Evolutionary conservation across 2,888 invertebrate species (phyloP), one percentile per base, ranked within the genome.

Genomic region (Pasiphila rectangulata): DNA sequence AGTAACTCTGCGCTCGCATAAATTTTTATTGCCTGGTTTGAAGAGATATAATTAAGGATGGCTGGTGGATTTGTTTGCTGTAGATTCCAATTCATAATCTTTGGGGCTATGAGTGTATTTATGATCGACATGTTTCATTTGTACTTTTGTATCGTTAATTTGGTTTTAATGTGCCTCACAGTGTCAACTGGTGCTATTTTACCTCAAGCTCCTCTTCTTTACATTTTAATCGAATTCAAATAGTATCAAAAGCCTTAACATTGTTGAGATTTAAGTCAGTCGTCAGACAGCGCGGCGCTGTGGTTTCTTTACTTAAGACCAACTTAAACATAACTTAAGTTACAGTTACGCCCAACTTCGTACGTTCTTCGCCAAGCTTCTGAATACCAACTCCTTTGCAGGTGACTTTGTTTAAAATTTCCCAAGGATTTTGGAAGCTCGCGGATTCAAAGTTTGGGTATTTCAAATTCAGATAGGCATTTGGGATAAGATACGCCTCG

Each of bases 321-420:
- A 46, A 50, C 81, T 81, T 79, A 80, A 82, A 74, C 78, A 76
- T 71, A 75, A 80, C 75, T 80, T 82, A 79, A 82, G 66, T 79
- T 75, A 79, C 72, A 67, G 61, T 67, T 76, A 74, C 83, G 80
- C 84, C 82, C 78, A 83, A 82, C 72, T 84, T 79, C 71, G 69
- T 71, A n/a, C n/a, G n/a, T n/a, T n/a, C n/a, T 79, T 69, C 68
- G 74, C 70, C 64, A 72, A 72, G 69, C 76, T 70, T 56, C 69
- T 76, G 80, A 81, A 83, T 83, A 74, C 78, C 71, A 79, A 77
- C 73, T 75, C 69, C 71, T 74, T 75, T 64, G 69, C 83, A 83
- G 83, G 82, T 83, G 81, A 83, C 83, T 85, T 80, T 76, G 72
- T 75, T 73, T 70, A 69, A 75, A 80, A 81, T 79, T 80, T 80